phyloP scores from a whole-genome alignment of 1,140 invertebrate species.

The Pogonus chalceus region DNA sequence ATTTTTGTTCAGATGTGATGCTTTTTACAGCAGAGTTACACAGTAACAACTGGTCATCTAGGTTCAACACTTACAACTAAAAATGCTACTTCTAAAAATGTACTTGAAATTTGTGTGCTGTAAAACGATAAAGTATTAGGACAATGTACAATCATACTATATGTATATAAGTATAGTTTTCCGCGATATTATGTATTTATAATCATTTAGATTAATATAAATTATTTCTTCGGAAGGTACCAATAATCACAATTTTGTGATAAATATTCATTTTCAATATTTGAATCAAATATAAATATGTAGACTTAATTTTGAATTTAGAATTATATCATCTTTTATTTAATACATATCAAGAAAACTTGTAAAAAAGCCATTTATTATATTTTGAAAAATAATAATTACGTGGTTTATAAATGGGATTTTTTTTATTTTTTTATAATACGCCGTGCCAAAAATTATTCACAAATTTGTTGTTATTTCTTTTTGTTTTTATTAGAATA shows the following conservation, averaged over 20 bases:
- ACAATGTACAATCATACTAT: conserved; percentile 6
- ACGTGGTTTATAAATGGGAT: background rate
- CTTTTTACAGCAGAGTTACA: conserved; percentile 49
- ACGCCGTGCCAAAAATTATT: conserved; percentile 4
- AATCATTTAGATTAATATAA: background rate
- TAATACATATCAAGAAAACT: background rate
- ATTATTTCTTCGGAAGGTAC: background rate
- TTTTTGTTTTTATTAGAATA: background rate
- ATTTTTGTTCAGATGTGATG: conserved; percentile 38
- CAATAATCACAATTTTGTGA: background rate
- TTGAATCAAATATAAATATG: background rate
- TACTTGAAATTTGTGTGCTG: conserved; percentile 29
- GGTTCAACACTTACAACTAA: conserved; percentile 50
- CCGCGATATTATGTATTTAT: conserved; percentile 1
- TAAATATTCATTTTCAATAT: background rate
- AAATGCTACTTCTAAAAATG: conserved; percentile 31
- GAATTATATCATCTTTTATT: too few species aligned
- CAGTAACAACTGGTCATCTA: conserved; percentile 48
- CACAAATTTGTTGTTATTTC: background rate
- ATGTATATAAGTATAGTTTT: conserved; percentile 1
- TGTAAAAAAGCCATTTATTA: background rate
- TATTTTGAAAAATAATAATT: background rate
- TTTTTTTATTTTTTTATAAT: background rate
- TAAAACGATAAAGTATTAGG: conserved; percentile 26
- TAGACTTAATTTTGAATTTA: background rate